These are phyloP conservation scores for Cyclophora punctaria DNA, from an alignment of 2,888 invertebrate species.

Conservation along the genomic window DNA sequence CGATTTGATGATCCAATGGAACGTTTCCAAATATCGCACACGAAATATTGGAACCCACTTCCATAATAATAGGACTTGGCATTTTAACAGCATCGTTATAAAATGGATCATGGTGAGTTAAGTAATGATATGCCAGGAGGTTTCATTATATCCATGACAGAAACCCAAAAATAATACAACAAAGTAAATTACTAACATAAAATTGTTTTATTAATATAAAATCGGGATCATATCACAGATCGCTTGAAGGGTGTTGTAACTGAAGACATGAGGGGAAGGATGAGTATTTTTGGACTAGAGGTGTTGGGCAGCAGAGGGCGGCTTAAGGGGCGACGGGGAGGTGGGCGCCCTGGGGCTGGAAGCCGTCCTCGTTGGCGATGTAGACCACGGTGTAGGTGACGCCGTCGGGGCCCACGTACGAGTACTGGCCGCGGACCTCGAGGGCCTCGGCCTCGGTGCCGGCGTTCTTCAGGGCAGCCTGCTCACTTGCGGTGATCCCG, in stretches of 20 bases:
- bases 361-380: slow-evolving; percentile 71
- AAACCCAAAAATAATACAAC: no score
- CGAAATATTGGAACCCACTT: no score
- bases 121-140: no score
- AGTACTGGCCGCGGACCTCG: slow-evolving; percentile 42
- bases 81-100: no score
- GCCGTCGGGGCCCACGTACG: slow-evolving; percentile 61
- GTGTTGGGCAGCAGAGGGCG: slow-evolving; percentile 3
- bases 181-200: slow-evolving; percentile 29
- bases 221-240: slow-evolving; percentile 65
- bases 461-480: slow-evolving; percentile 33
- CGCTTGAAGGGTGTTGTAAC: slow-evolving; percentile 42
- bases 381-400: slow-evolving; percentile 61
- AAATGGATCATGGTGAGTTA: no score
- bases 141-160: no score
- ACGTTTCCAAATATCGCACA: no score
- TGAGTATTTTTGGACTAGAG: slow-evolving; percentile 23
- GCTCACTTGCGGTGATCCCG: slow-evolving; percentile 32
- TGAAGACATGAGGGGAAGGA: slow-evolving; percentile 27
- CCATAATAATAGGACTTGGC: no score
- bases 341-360: slow-evolving; percentile 59
- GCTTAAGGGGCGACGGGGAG: slow-evolving; percentile 36
- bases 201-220: slow-evolving; percentile 46
- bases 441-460: slow-evolving; percentile 45
- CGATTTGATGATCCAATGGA: no score